Evolutionary conservation across 2,113 vertebrate genomes (phyloP).

Genomic region (Callionymus lyra): DNA sequence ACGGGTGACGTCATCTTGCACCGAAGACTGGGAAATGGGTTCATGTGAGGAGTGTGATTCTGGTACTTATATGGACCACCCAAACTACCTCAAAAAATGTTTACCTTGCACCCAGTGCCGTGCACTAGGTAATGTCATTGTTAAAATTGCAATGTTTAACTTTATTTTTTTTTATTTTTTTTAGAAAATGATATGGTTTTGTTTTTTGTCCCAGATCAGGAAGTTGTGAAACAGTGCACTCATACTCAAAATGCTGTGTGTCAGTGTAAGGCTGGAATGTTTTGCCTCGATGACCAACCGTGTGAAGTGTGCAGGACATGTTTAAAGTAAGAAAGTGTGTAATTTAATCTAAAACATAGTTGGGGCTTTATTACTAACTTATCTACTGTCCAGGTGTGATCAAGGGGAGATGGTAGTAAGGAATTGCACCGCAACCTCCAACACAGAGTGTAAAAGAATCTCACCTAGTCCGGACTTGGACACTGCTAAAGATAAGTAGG

Average conservation of each 20-base stretch:
- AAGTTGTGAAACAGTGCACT: slow-evolving; percentile 25
- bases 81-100: slow-evolving; percentile 35
- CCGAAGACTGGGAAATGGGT: background rate
- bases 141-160: slow-evolving; percentile 7
- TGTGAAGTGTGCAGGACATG: slow-evolving; percentile 68
- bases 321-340: slow-evolving; percentile 37
- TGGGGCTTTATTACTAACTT: background rate
- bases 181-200: no score
- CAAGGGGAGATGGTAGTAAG: slow-evolving; percentile 40
- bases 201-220: slow-evolving; percentile 48
- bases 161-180: slow-evolving; percentile 7
- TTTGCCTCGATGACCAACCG: slow-evolving; percentile 54
- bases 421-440: slow-evolving; percentile 50
- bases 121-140: background rate
- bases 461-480: background rate
- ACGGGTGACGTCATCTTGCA: slow-evolving; percentile 31
- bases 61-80: slow-evolving; percentile 36
- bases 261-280: slow-evolving; percentile 49
- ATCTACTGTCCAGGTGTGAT: slow-evolving; percentile 41
- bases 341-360: background rate
- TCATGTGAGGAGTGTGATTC: slow-evolving; percentile 43
- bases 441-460: slow-evolving; percentile 47
- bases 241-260: slow-evolving; percentile 43
- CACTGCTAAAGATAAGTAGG: slow-evolving; percentile 8
- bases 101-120: slow-evolving; percentile 50